phyloP scores from a whole-genome alignment of 2,113 vertebrate genomes.

The Theristicus caerulescens region DNA sequence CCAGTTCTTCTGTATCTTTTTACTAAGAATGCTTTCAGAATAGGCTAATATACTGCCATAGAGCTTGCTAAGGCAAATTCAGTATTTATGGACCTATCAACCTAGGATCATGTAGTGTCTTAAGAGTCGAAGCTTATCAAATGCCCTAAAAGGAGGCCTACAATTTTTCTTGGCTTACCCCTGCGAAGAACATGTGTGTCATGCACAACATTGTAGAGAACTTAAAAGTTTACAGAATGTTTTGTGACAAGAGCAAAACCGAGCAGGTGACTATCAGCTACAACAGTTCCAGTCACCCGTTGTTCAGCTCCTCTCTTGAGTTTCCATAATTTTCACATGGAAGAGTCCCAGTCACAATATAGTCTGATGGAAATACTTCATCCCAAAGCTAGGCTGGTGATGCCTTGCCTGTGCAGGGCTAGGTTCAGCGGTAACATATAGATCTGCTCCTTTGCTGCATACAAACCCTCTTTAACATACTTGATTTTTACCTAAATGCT shows the following conservation, averaged over 20 bases:
- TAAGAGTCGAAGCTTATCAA: neutral
- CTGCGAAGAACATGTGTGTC: neutral
- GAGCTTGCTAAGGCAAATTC: neutral
- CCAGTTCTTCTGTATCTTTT: neutral
- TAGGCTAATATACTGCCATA: neutral
- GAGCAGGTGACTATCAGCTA: neutral
- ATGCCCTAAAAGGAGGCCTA: neutral
- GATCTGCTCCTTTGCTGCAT: neutral
- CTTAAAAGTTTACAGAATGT: neutral
- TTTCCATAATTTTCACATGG: neutral
- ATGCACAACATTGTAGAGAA: neutral
- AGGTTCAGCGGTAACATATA: neutral
- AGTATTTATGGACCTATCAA: neutral
- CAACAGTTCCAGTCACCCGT: neutral
- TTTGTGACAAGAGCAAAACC: neutral
- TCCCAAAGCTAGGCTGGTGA: neutral
- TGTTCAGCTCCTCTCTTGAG: neutral
- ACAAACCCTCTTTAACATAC: neutral
- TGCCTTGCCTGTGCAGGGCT: neutral
- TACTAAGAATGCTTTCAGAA: neutral
- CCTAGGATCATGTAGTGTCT: neutral
- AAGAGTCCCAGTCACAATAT: neutral
- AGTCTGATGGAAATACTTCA: neutral
- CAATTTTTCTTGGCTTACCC: neutral
- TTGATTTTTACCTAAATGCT: neutral